A percentile compares a stretch with the other conserved stretches of the same genome.
Conservation (phyloP, 1,140 invertebrate species). For the Macrobrachium rosenbergii region DNA sequence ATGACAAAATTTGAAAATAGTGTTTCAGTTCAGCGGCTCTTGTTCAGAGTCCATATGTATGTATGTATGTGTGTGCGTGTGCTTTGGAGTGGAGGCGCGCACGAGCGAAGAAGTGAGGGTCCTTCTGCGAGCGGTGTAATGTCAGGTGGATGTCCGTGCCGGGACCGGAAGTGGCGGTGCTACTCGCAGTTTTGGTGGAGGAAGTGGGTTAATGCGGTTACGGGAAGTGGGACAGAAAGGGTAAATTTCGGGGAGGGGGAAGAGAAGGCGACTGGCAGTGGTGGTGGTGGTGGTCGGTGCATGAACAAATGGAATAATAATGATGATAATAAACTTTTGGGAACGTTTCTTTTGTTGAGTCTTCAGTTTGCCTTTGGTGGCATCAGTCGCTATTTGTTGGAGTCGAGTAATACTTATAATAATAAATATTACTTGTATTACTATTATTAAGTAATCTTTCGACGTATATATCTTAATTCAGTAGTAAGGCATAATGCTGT, state of each 20-base stretch:
- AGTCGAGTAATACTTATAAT: too few species aligned
- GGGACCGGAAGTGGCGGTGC: conserved; percentile 52
- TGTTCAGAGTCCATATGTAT: too few species aligned
- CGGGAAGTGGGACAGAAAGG: conserved; percentile 56
- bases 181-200: conserved; percentile 20
- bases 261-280: neutral
- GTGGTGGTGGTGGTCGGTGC: neutral
- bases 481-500: too few species aligned
- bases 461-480: too few species aligned
- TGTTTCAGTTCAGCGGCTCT: too few species aligned
- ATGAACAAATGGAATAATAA: neutral
- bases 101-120: neutral
- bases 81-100: neutral
- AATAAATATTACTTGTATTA: too few species aligned
- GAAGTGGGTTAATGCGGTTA: conserved; percentile 58
- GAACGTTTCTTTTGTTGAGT: neutral
- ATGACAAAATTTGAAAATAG: too few species aligned
- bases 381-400: too few species aligned
- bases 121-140: neutral
- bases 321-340: neutral
- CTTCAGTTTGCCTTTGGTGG: neutral
- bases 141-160: conserved; percentile 20
- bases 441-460: too few species aligned
- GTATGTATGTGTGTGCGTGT: neutral
- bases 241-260: conserved; percentile 36